phyloP scores from a whole-genome alignment of 2,113 vertebrate species.

The Mastomys coucha region DNA sequence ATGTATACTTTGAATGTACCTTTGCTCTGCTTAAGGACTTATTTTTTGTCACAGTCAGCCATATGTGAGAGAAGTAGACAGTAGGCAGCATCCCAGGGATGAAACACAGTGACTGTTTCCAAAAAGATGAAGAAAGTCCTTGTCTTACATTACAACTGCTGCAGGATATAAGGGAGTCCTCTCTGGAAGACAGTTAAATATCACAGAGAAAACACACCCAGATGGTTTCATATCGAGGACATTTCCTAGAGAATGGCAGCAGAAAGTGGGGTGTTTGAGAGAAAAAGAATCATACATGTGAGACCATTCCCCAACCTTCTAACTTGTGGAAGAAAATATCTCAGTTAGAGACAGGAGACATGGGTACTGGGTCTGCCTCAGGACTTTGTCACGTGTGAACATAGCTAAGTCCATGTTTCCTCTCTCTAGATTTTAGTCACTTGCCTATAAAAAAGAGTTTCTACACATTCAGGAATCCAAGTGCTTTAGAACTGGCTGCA shows the following conservation, averaged over 20 bases:
- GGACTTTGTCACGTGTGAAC: background rate
- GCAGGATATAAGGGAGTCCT: background rate
- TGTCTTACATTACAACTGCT: background rate
- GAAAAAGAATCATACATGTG: background rate
- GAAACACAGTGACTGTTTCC: background rate
- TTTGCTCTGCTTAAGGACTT: background rate
- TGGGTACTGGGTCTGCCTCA: background rate
- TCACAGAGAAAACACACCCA: background rate
- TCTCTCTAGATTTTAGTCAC: background rate
- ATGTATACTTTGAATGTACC: background rate
- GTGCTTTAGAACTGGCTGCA: constrained; percentile 43
- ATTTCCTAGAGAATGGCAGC: background rate
- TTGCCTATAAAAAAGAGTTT: background rate
- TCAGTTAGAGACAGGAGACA: background rate
- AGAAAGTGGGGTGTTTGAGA: background rate
- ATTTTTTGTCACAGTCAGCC: background rate
- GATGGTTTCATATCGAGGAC: background rate
- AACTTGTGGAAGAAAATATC: background rate
- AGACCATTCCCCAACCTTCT: background rate
- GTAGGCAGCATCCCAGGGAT: background rate
- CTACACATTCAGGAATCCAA: background rate
- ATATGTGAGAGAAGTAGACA: background rate
- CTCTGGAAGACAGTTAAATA: background rate
- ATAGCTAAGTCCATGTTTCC: background rate
- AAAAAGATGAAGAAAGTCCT: background rate